Percentiles rank a stretch among this genome's conserved stretches.
Conservation (phyloP, 2,888 invertebrate genomes). For the Hetaerina titia region DNA sequence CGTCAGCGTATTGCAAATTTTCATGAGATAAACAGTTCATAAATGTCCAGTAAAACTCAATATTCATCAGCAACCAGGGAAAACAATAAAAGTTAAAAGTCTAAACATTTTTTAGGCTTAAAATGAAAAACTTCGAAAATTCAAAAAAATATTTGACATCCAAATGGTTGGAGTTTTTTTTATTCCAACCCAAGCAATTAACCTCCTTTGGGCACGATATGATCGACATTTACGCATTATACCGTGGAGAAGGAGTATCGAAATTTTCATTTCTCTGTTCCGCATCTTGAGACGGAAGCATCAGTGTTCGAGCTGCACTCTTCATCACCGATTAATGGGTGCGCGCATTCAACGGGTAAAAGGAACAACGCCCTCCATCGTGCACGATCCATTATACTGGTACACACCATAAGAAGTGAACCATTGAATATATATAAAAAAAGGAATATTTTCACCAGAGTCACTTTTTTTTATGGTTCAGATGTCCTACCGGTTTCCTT, state of each 20-base stretch:
- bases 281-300: not conserved
- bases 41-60: no score
- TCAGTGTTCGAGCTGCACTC: not conserved
- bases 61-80: no score
- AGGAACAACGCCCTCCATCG: not conserved
- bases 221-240: not conserved
- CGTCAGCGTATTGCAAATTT: no score
- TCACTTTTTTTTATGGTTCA: not conserved
- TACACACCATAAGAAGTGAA: not conserved
- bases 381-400: not conserved
- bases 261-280: not conserved
- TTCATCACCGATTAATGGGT: not conserved
- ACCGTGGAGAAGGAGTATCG: not conserved
- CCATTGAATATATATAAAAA: not conserved
- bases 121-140: no score
- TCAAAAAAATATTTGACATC: no score
- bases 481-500: conserved; percentile 39
- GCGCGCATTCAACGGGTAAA: not conserved
- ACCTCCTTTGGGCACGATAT: not conserved
- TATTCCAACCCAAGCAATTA: not conserved
- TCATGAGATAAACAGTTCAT: no score
- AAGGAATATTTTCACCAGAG: not conserved
- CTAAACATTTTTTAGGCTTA: no score
- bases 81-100: no score
- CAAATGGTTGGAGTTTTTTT: no score